Base-by-base conservation (phyloP, 2,888 invertebrate species). In the Siphlonurus alternatus region DNA sequence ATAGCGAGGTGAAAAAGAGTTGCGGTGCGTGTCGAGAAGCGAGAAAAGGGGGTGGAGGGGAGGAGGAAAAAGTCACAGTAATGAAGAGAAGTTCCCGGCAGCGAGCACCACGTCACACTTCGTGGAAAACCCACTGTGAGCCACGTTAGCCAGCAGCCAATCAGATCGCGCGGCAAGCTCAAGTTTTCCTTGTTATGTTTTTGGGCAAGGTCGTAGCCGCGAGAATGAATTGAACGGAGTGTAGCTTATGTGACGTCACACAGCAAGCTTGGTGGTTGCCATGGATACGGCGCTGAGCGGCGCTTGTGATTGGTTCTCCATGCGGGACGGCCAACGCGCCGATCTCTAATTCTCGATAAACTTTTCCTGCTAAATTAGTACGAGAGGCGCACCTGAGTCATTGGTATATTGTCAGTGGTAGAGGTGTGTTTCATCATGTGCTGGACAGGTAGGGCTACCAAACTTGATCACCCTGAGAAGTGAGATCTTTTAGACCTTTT, bases 151-250 rank as follows among this genome's bases (percentile, higher is more conserved):
- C 56, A 59, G 59, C 59, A 59, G 59, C 63, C 63, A 63, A 63
- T 63, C 59, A 38, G 63, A 63, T 15, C 59, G 54, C 63, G 23
- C 22, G 20, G 38, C 54, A 54, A 38, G 56, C 59, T 63, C 63
- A 38, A 63, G 63, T 63, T 63, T 63, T 63, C 63, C 63, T 63
- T 59, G 54, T 63, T 63, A 56, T 59, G 51, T 59, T 63, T 23
- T 59, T 38, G 54, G 20, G 59, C 63, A 38, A 38, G 38, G 38
- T 38, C 38, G 38, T 15, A 10, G 15, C 38, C 38, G 15, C 38
- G 38, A 38, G 38, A 38, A 38, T 38, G 38, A 38, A 38, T 38
- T 38, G 15, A 38, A 38, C 38, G 38, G 38, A 38, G 38, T 38
- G 15, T 38, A 38, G 38, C 38, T 38, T 38, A 15, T 38, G 38